Evolutionary conservation across 1,140 invertebrate species (phyloP).

Genomic region (Zaprionus capensis): DNA sequence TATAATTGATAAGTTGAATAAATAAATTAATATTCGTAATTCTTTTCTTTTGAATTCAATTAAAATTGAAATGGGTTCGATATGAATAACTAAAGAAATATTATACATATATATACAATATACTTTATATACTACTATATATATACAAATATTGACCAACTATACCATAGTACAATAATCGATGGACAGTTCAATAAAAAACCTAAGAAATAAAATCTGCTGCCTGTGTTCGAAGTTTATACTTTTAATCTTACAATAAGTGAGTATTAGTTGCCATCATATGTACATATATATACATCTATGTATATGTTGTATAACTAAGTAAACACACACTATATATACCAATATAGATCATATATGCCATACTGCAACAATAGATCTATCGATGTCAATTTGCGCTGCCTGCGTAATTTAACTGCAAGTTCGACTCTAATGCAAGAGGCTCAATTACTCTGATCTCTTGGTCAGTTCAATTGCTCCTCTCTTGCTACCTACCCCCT

Average conservation of each 20-base stretch:
- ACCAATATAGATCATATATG: not conserved
- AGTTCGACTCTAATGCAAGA: conserved; percentile 8
- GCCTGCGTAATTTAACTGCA: not conserved
- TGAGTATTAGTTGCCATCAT: too few relatives aligned
- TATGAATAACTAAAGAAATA: too few relatives aligned
- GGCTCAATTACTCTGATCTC: conserved; percentile 24
- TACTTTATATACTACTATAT: too few relatives aligned
- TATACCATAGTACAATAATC: too few relatives aligned
- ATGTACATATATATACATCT: too few relatives aligned
- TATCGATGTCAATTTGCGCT: not conserved
- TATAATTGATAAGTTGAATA: conserved; percentile 1
- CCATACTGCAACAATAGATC: not conserved
- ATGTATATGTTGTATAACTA: too few relatives aligned
- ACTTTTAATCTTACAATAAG: not conserved
- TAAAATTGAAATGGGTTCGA: not conserved
- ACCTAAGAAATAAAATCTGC: too few relatives aligned
- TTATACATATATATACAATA: too few relatives aligned
- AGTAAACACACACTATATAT: too few relatives aligned
- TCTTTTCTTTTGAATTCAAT: not conserved
- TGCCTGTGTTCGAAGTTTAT: not conserved
- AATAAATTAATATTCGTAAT: not conserved
- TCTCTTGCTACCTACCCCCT: too few relatives aligned
- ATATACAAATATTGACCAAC: too few relatives aligned
- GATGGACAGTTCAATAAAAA: too few relatives aligned
- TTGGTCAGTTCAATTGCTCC: not conserved